Percentiles rank a stretch among this genome's conserved stretches.
Conservation (phyloP, 2,888 invertebrate species). For the Tetragonisca angustula region DNA sequence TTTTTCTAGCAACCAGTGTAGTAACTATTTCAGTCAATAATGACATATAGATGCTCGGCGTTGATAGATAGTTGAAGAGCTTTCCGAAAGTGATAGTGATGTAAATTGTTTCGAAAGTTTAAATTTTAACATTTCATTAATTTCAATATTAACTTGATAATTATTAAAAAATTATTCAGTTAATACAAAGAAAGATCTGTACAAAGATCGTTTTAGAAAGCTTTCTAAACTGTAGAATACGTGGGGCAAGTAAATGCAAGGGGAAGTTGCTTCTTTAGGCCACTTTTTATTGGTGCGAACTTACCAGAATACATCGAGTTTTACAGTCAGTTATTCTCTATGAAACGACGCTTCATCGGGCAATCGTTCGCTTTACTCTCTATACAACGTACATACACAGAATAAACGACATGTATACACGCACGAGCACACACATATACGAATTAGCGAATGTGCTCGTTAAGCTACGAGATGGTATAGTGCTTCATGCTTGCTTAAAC, state of each 20-base stretch:
- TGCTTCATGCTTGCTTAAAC: not conserved
- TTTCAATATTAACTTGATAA: too few species aligned
- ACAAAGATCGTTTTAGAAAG: too few species aligned
- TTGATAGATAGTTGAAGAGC: not conserved
- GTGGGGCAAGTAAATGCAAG: not conserved
- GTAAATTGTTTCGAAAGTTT: too few species aligned
- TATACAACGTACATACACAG: constrained; percentile 64
- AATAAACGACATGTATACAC: constrained; percentile 64
- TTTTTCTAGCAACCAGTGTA: not conserved
- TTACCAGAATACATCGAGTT: constrained; percentile 75
- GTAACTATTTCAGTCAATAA: not conserved
- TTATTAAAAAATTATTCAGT: too few species aligned
- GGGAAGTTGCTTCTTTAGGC: constrained; percentile 69
- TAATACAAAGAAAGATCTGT: too few species aligned
- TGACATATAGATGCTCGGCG: not conserved
- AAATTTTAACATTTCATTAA: too few species aligned
- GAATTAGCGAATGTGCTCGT: constrained; percentile 22
- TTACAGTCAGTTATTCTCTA: constrained; percentile 70
- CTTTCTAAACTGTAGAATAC: too few species aligned
- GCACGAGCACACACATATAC: constrained; percentile 17
- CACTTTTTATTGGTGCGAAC: constrained; percentile 78
- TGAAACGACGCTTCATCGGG: constrained; percentile 58
- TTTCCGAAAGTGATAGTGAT: not conserved
- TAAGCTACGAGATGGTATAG: constrained; percentile 37
- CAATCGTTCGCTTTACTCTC: constrained; percentile 51